These are phyloP conservation scores for Ostrea edulis DNA, from an alignment of 1,140 invertebrate genomes.

Conservation along the genomic window DNA sequence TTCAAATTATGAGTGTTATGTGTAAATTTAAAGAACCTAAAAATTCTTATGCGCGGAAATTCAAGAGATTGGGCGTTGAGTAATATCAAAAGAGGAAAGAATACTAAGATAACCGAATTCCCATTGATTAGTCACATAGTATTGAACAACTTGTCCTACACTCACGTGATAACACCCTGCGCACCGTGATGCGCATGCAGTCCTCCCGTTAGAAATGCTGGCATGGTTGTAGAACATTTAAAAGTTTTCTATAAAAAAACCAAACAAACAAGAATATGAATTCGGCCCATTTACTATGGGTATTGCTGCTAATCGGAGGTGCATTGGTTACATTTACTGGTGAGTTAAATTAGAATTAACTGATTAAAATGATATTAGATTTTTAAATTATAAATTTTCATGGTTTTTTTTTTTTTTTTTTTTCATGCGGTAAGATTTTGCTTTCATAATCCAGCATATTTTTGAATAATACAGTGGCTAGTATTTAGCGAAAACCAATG, in stretches of 20 bases:
- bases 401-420: too few species aligned
- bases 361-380: too few species aligned
- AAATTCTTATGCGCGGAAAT: neutral
- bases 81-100: neutral
- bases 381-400: too few species aligned
- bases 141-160: neutral
- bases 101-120: conserved; percentile 11
- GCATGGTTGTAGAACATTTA: too few species aligned
- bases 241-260: too few species aligned
- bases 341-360: neutral
- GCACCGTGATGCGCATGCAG: neutral
- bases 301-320: neutral
- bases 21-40: too few species aligned
- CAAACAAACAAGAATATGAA: neutral
- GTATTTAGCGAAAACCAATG: too few species aligned
- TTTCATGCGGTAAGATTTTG: too few species aligned
- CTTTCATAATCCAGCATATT: too few species aligned
- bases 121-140: neutral
- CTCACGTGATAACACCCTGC: neutral
- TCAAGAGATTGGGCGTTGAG: neutral
- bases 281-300: neutral
- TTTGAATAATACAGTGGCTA: too few species aligned
- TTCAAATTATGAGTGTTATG: too few species aligned
- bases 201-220: too few species aligned
- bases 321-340: neutral